phyloP scores from a whole-genome alignment of 2,113 vertebrate species.

The Sander lucioperca region DNA sequence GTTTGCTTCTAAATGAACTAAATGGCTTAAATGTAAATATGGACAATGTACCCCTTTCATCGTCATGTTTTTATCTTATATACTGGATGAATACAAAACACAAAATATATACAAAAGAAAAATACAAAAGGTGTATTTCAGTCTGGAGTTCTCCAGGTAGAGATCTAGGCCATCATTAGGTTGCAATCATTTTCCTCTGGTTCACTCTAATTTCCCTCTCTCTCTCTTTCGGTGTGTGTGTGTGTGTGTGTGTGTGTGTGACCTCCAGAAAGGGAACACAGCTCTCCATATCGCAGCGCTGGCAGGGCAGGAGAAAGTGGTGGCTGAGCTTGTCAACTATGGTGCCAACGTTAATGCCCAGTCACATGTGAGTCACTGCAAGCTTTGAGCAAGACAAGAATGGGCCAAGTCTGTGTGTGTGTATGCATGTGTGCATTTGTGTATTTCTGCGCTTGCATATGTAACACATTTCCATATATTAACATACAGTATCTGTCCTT shows the following conservation, averaged over 20 bases:
- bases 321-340: slow-evolving; percentile 93
- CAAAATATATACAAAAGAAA: not conserved
- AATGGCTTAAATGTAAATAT: not conserved
- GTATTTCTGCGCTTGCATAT: slow-evolving; percentile 2
- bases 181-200: slow-evolving; percentile 38
- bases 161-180: slow-evolving; percentile 48
- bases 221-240: slow-evolving; percentile 1
- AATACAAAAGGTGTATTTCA: slow-evolving; percentile 1
- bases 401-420: slow-evolving; percentile 10
- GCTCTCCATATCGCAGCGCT: slow-evolving; percentile 97
- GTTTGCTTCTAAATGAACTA: too few species aligned
- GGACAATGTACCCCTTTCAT: not conserved
- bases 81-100: not conserved
- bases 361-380: slow-evolving; percentile 88
- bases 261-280: slow-evolving; percentile 95
- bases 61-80: not conserved
- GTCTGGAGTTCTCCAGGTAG: slow-evolving; percentile 1
- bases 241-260: slow-evolving; percentile 16
- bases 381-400: slow-evolving; percentile 1
- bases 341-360: slow-evolving; percentile 97
- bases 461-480: slow-evolving; percentile 2
- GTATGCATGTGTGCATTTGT: not conserved
- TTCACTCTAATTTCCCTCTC: slow-evolving; percentile 35
- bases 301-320: slow-evolving; percentile 89
- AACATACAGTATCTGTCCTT: slow-evolving; percentile 3